Evolutionary conservation across 1,140 invertebrate genomes (phyloP).

Genomic region (Dermatophagoides farinae): DNA sequence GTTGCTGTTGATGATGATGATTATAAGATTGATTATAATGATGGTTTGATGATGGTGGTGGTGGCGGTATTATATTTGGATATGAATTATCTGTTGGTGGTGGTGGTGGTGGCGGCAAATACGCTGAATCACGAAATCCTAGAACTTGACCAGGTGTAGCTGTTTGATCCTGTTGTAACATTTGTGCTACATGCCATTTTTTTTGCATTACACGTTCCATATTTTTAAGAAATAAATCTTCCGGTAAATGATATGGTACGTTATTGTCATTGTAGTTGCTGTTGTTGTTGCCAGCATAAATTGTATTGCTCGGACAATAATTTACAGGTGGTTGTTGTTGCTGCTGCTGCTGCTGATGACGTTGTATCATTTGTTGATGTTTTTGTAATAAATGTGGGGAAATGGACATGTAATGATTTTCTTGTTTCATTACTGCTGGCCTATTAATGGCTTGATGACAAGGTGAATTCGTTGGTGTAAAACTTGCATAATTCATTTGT

Average conservation of each 20-base stretch:
- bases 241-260: conserved; percentile 35
- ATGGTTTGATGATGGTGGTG: background rate
- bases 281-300: background rate
- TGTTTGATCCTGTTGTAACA: conserved; percentile 43
- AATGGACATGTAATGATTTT: conserved; percentile 4
- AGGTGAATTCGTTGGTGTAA: background rate
- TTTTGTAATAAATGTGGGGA: conserved; percentile 8
- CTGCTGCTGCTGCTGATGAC: background rate
- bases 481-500: background rate
- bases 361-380: conserved; percentile 7
- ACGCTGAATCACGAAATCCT: conserved; percentile 42
- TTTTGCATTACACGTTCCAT: conserved; percentile 73
- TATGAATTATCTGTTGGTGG: conserved; percentile 1
- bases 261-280: conserved; percentile 31
- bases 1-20: background rate
- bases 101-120: conserved; percentile 16
- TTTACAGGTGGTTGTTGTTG: conserved; percentile 1
- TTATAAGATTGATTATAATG: background rate
- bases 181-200: conserved; percentile 71
- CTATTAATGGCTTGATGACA: background rate
- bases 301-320: background rate
- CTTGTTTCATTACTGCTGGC: background rate
- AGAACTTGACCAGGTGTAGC: conserved; percentile 70
- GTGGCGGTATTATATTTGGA: conserved; percentile 11
- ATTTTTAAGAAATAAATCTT: conserved; percentile 60